These are phyloP conservation scores for Batillaria attramentaria DNA, from an alignment of 1,140 invertebrate species.

Conservation along the genomic window DNA sequence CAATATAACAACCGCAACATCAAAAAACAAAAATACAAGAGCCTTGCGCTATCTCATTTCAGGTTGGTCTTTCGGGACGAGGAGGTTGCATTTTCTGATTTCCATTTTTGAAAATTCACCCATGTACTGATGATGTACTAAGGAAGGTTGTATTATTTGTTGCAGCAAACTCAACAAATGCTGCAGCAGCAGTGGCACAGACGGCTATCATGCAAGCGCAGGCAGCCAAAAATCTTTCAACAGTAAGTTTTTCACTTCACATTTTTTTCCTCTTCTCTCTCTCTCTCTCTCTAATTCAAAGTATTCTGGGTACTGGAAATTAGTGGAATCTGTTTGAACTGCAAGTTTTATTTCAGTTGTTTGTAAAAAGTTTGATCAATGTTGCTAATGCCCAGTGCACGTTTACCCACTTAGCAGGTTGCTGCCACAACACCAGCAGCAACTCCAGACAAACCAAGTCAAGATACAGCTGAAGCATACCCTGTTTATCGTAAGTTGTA, in stretches of 20 bases:
- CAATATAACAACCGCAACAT: not conserved
- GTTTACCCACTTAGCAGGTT: no score
- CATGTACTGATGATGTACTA: not conserved
- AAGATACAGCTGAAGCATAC: slow-evolving; percentile 38
- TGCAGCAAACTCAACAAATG: slow-evolving; percentile 80
- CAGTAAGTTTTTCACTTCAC: slow-evolving; percentile 25
- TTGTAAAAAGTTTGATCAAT: no score
- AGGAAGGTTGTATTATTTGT: slow-evolving; percentile 20
- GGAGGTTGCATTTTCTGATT: no score
- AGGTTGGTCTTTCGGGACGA: no score
- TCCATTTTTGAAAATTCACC: not conserved
- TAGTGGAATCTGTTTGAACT: not conserved
- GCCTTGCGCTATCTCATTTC: no score
- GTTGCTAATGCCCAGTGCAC: no score
- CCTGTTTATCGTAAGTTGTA: slow-evolving; percentile 53
- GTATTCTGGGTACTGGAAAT: slow-evolving; percentile 1
- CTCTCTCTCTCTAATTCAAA: no score
- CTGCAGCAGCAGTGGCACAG: slow-evolving; percentile 90
- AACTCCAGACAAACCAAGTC: slow-evolving; percentile 19
- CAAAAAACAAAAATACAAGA: no score
- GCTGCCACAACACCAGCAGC: not conserved
- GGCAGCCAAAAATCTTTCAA: slow-evolving; percentile 59
- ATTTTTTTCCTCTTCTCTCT: no score
- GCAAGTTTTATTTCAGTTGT: not conserved
- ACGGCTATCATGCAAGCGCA: slow-evolving; percentile 88